A percentile compares a stretch with the other conserved stretches of the same genome.
phyloP scores from a whole-genome alignment of 1,140 invertebrate species.

The Mylabris phalerata region DNA sequence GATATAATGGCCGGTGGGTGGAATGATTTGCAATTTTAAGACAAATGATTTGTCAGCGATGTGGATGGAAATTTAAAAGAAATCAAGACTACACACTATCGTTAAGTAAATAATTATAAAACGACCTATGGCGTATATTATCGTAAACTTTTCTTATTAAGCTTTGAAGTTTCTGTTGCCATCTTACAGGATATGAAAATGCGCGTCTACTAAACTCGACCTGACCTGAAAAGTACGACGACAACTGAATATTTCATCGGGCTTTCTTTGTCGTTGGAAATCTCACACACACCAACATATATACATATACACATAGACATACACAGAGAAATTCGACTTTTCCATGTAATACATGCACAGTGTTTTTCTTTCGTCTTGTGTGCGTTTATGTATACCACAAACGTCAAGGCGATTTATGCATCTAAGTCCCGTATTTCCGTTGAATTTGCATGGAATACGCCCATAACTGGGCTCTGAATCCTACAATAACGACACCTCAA shows the following conservation, averaged over 20 bases:
- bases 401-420: conserved; percentile 2
- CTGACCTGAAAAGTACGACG: conserved; percentile 11
- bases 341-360: conserved; percentile 6
- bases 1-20: too few relatives aligned
- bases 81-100: too few relatives aligned
- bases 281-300: neutral
- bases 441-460: conserved; percentile 3
- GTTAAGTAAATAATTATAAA: too few relatives aligned
- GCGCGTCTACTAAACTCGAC: neutral
- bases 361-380: neutral
- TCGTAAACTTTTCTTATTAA: too few relatives aligned
- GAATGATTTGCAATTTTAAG: too few relatives aligned
- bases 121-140: too few relatives aligned
- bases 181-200: conserved; percentile 10
- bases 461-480: neutral
- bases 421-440: conserved; percentile 1
- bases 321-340: conserved; percentile 2
- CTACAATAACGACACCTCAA: neutral
- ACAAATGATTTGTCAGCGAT: too few relatives aligned
- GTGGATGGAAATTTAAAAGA: too few relatives aligned
- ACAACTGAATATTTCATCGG: conserved; percentile 13
- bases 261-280: neutral
- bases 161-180: too few relatives aligned
- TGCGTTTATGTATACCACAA: neutral
- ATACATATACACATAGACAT: too few relatives aligned